These are phyloP conservation scores for Zaprionus inermis DNA, from an alignment of 1,140 invertebrate genomes.

Conservation along the genomic window DNA sequence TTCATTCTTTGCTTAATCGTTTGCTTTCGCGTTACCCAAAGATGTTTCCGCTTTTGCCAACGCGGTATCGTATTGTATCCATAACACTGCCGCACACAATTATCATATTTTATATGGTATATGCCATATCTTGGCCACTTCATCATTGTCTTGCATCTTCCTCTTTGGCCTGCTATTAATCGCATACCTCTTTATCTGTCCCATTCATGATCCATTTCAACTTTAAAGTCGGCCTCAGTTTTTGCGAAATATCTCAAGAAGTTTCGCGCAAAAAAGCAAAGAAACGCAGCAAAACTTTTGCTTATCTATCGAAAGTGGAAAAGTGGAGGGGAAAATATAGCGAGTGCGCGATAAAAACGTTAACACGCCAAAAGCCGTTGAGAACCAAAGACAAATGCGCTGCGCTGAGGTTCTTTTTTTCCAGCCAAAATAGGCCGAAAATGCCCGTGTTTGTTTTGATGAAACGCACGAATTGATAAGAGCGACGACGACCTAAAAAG, in stretches of 20 bases:
- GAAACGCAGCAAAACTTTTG: not conserved
- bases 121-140: too few species aligned
- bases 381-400: too few species aligned
- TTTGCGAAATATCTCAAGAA: not conserved
- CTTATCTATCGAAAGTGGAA: constrained; percentile 1
- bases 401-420: not conserved
- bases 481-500: constrained; percentile 33
- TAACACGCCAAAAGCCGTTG: not conserved
- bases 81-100: too few species aligned
- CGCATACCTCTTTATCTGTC: too few species aligned
- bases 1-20: too few species aligned
- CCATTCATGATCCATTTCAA: not conserved
- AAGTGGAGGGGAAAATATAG: not conserved
- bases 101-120: too few species aligned
- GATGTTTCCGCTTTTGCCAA: too few species aligned
- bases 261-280: constrained; percentile 31
- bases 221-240: not conserved
- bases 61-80: too few species aligned
- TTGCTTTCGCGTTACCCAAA: too few species aligned
- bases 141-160: too few species aligned
- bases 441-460: constrained; percentile 36
- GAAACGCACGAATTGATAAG: constrained; percentile 49
- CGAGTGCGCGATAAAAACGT: constrained; percentile 2
- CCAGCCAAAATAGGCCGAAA: constrained; percentile 25
- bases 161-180: too few species aligned